These are phyloP conservation scores for Dendrocincla fuliginosa DNA, from an alignment of 2,797 vertebrate genomes.

Conservation along the genomic window DNA sequence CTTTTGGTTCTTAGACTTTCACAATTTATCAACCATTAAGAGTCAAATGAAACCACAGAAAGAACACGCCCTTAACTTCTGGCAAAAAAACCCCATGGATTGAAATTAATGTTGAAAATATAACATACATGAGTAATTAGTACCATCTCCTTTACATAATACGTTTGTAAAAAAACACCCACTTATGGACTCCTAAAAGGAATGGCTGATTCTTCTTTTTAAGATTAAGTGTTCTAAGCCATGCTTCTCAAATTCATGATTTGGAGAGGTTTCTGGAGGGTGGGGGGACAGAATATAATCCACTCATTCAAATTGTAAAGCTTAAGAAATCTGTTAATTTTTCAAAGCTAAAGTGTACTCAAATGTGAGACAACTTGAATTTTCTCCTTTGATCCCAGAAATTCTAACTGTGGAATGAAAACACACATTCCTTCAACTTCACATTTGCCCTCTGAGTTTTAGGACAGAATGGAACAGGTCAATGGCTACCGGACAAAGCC, in stretches of 20 bases:
- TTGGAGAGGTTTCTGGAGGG: not conserved
- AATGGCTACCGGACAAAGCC: not conserved
- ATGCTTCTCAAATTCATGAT: not conserved
- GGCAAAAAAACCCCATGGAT: not conserved
- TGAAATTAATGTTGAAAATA: not conserved
- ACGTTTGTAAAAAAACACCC: not conserved
- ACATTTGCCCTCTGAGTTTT: not conserved
- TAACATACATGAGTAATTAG: not conserved
- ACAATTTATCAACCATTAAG: not conserved
- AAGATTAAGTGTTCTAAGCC: not conserved
- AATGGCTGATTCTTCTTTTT: not conserved
- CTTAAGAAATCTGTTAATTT: not conserved
- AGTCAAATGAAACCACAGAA: not conserved
- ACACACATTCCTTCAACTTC: not conserved
- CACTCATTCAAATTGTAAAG: not conserved
- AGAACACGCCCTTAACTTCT: not conserved
- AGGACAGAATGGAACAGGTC: not conserved
- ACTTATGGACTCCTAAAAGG: not conserved
- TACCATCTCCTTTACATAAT: not conserved
- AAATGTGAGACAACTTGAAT: not conserved
- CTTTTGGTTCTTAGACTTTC: not conserved
- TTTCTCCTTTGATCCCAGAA: not conserved
- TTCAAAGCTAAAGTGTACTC: not conserved
- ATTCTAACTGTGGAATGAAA: not conserved
- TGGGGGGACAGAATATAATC: not conserved